Evolutionary conservation across 2,797 vertebrate genomes (phyloP), one percentile per base, ranked within the genome.

Genomic region (Phoebastria nigripes): DNA sequence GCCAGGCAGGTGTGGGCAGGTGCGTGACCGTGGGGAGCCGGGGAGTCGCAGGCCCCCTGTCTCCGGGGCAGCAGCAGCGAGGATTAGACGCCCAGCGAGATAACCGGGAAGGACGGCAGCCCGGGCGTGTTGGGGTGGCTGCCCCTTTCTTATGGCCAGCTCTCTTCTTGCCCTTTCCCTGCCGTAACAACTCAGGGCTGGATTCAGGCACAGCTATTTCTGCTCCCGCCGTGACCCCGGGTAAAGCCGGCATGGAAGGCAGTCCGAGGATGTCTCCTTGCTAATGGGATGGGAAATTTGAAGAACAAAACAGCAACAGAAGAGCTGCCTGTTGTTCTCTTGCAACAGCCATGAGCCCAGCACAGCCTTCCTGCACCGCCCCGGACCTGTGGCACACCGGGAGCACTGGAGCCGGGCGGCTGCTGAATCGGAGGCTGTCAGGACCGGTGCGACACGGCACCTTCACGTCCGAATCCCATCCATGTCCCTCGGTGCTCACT

Each of bases 401-500:
- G 76, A 65, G 49, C 25, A 19, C 39, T 6, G 7, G 76, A 18
- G 33, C 51, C 4, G 3, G 46, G 73, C 1, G 4, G 16, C 46
- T 33, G 44, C 56, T 25, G 29, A 12, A 17, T 8, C 2, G 2
- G 76, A 63, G 76, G 29, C 31, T 12, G 0, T 8, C n/a, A 13
- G 41, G 41, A 67, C 21, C 4, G 1, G 46, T 55, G 52, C 11
- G 14, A 59, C 62, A 7, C 1, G 0, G 42, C 52, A 33, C 59
- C 13, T 73, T 63, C 61, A 12, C 3, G 4, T 21, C 39, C 8
- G 1, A 72, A 77, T 28, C 35, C 66, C 86, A n/a, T 14, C 33
- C 8, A 17, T 2, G 0, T 31, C 65, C 67, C 80, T 29, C 20
- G 4, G 0, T 3, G 4, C 26, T 37, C 44, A 3, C 37, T 10